Evolutionary conservation across 2,797 vertebrate genomes (phyloP).

Genomic region (Phyllotis vaccarum): DNA sequence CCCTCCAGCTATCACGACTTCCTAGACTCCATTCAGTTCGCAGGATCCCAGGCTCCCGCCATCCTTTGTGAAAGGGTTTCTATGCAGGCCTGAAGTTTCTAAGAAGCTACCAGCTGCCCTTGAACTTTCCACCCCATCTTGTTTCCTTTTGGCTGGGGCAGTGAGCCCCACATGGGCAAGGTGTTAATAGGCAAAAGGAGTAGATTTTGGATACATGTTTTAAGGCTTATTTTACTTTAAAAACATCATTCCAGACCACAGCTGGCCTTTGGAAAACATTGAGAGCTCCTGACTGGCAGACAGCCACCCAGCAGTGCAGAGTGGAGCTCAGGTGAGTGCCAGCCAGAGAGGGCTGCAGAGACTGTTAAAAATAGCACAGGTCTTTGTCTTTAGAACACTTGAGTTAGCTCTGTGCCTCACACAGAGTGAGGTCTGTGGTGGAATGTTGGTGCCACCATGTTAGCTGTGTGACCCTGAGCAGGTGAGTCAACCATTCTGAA

Average conservation of each 20-base stretch:
- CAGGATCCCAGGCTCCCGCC: neutral
- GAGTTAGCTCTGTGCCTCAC: neutral
- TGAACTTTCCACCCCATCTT: neutral
- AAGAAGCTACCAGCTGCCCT: neutral
- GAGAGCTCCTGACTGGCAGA: neutral
- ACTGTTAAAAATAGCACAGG: neutral
- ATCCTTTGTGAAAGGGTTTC: neutral
- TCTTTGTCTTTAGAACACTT: neutral
- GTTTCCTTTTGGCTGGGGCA: neutral
- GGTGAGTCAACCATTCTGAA: neutral
- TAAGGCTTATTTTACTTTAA: slow-evolving; percentile 52
- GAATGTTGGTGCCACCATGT: fast-evolving
- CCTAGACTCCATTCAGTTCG: neutral
- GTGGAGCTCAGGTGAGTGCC: neutral
- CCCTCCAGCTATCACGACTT: neutral
- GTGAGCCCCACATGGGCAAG: neutral
- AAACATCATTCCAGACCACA: neutral
- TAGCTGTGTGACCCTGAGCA: neutral
- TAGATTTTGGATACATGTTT: slow-evolving; percentile 27
- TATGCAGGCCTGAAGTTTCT: neutral
- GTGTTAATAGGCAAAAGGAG: slow-evolving; percentile 41
- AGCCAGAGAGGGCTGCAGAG: neutral
- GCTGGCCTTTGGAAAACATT: neutral
- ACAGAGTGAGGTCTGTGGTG: neutral
- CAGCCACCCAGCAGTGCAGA: neutral